These are phyloP conservation scores for Oxycera nigricornis DNA, from an alignment of 2,888 invertebrate species.

Conservation along the genomic window DNA sequence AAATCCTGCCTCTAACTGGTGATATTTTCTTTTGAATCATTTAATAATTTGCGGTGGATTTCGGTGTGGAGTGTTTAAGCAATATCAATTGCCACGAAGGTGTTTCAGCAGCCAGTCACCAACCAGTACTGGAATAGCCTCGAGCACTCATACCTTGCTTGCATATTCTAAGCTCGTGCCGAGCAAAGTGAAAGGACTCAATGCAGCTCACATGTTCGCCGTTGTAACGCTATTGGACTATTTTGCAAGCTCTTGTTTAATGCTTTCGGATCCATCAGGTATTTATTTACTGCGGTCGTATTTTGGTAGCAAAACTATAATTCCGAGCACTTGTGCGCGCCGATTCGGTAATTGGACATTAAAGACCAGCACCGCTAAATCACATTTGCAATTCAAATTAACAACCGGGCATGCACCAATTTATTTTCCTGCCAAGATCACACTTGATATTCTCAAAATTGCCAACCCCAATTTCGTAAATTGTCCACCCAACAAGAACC, in stretches of 20 bases:
- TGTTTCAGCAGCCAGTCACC: slow-evolving; percentile 15
- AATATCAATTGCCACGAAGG: background rate
- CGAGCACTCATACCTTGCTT: slow-evolving; percentile 9
- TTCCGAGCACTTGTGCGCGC: background rate
- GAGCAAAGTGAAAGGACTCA: slow-evolving; percentile 28
- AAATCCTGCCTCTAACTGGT: background rate
- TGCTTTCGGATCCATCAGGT: slow-evolving; percentile 9
- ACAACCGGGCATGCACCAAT: background rate
- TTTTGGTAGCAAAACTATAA: background rate
- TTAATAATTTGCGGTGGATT: background rate
- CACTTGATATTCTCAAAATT: background rate
- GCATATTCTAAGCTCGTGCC: slow-evolving; percentile 11
- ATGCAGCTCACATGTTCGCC: background rate
- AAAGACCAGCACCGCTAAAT: too few species aligned
- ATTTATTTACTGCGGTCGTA: background rate
- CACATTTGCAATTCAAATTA: background rate
- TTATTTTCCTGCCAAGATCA: background rate
- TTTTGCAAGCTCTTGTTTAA: background rate
- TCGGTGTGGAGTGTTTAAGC: slow-evolving; percentile 21
- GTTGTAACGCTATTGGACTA: slow-evolving; percentile 12
- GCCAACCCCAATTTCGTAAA: background rate
- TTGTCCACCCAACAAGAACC: background rate
- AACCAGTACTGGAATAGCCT: slow-evolving; percentile 27
- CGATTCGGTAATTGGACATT: too few species aligned
- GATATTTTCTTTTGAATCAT: background rate